Evolutionary conservation across 2,888 invertebrate species (phyloP), one percentile per base, ranked within the genome.

Genomic region (Nyleta sp.): DNA sequence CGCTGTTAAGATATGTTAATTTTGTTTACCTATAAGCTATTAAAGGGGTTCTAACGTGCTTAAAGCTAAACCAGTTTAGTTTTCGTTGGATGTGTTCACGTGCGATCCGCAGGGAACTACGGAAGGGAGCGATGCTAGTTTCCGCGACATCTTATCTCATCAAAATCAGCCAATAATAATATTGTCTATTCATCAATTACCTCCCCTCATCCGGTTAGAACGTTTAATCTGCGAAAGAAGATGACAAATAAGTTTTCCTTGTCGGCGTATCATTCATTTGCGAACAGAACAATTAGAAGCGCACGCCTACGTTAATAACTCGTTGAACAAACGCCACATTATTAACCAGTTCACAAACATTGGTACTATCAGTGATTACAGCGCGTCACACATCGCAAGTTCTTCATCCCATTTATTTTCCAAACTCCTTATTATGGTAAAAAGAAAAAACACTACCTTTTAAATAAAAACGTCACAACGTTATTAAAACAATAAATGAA

Each of bases 1-100:
- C 89, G 86, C 87, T 89, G 90, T 91, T 91, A 90, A 90, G 89
- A 89, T 91, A 90, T 91, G 90, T 89, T 91, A 91, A 91, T 91
- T 89, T 89, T 90, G 90, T 91, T 91, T 91, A 90, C 90, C 89
- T 89, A 90, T 90, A 90, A 90, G 90, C 90, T 90, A 90, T 90
- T 91, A 90, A 89, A 90, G 90, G 88, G 86, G 86, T 85, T 87
- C 87, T 90, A 90, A 90, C 89, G 86, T 88, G 88, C 90, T 91
- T 90, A 89, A 86, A 88, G 89, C 88, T 90, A 90, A 91, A 89
- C 87, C 90, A 90, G 89, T 90, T 90, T 90, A 89, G 89, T 89
- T 90, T 90, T 89, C 89, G 85, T 84, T 85, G 78, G 87, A 87
- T 88, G 86, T 87, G 88, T 87, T 87, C 88, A 84, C 83, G 84